Conservation (phyloP, 1,140 invertebrate species). For the Drosophila orosa region DNA sequence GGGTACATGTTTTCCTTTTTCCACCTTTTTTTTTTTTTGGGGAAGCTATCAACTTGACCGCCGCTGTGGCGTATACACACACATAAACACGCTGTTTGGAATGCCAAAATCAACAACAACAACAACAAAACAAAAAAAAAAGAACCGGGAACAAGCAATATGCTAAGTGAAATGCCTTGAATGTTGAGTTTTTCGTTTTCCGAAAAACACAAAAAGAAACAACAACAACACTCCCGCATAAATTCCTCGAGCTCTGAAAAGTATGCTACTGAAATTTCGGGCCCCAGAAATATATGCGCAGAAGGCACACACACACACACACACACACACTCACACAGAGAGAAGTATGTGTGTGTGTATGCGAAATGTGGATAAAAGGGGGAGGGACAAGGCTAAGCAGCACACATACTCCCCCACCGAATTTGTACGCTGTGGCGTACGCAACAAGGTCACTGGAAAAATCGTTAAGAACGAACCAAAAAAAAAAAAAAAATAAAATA, state of each 20-base stretch:
- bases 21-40: not conserved
- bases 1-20: slow-evolving; percentile 11
- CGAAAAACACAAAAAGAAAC: slow-evolving; percentile 1
- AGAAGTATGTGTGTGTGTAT: slow-evolving; percentile 11
- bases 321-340: slow-evolving; percentile 17
- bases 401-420: slow-evolving; percentile 27
- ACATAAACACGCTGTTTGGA: slow-evolving; percentile 8
- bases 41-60: slow-evolving; percentile 13
- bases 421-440: slow-evolving; percentile 69
- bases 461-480: slow-evolving; percentile 75
- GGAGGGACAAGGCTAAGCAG: slow-evolving; percentile 71
- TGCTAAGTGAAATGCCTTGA: slow-evolving; percentile 51
- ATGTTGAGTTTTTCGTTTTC: slow-evolving; percentile 5
- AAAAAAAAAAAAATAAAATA: slow-evolving; percentile 23
- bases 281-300: slow-evolving; percentile 27
- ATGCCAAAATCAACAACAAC: slow-evolving; percentile 7
- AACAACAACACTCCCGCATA: slow-evolving; percentile 41
- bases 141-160: slow-evolving; percentile 47
- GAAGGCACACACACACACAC: slow-evolving; percentile 35
- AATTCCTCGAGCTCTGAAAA: slow-evolving; percentile 48
- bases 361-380: slow-evolving; percentile 36
- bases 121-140: slow-evolving; percentile 8
- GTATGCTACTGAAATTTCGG: slow-evolving; percentile 60
- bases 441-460: slow-evolving; percentile 84
- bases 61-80: slow-evolving; percentile 18